These are phyloP conservation scores for Chinchilla lanigera DNA, from an alignment of 2,113 vertebrate species.

Conservation along the genomic window DNA sequence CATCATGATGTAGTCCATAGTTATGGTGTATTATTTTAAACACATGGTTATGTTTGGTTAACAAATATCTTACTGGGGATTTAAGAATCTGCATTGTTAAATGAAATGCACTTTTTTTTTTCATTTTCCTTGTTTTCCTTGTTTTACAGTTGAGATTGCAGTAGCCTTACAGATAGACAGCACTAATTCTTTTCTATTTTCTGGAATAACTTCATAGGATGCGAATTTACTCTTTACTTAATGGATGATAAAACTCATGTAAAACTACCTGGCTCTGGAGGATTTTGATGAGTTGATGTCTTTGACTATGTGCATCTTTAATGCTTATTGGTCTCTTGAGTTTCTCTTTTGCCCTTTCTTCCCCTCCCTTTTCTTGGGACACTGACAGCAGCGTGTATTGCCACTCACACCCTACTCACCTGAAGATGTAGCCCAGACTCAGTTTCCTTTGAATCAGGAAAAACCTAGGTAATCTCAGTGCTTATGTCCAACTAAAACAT, in stretches of 20 bases:
- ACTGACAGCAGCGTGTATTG: neutral
- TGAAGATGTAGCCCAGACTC: neutral
- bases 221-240: conserved; percentile 40
- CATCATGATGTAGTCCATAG: neutral
- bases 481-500: neutral
- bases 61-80: neutral
- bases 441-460: neutral
- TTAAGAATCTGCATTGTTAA: conserved; percentile 28
- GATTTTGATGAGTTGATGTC: neutral
- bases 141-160: neutral
- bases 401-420: neutral
- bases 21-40: neutral
- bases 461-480: neutral
- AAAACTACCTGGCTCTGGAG: neutral
- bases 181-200: neutral
- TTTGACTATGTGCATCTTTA: neutral
- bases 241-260: neutral
- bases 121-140: neutral
- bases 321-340: neutral
- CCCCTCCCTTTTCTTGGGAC: neutral
- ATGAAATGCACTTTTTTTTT: neutral
- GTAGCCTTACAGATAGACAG: neutral
- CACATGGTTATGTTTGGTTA: neutral
- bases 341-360: neutral
- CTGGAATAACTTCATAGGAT: neutral